Evolutionary conservation across 2,888 invertebrate species (phyloP).

Genomic region (Pachymerium ferrugineum): DNA sequence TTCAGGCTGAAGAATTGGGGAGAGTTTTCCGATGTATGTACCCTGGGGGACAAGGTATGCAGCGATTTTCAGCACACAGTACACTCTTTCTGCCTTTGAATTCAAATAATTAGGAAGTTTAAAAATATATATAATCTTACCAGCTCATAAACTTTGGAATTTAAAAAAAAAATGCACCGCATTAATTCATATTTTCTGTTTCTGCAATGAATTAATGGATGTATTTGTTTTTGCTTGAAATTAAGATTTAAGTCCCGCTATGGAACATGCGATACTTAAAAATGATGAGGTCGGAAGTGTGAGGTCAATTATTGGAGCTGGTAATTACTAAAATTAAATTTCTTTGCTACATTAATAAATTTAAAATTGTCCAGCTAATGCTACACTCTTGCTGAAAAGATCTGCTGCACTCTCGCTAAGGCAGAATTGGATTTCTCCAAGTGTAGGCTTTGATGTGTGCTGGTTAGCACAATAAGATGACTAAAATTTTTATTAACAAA

Average conservation of each 20-base stretch:
- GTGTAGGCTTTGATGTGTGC: neutral
- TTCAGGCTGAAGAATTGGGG: conserved; percentile 95
- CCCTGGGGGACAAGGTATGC: conserved; percentile 79
- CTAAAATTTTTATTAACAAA: too few species aligned
- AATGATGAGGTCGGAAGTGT: too few species aligned
- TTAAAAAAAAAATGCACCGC: neutral
- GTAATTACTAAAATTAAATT: conserved; percentile 10
- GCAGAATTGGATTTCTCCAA: neutral
- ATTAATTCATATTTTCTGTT: neutral
- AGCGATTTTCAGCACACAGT: conserved; percentile 16
- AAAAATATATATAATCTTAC: neutral
- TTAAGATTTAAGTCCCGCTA: conserved; percentile 1
- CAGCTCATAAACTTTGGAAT: neutral
- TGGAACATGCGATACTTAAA: conserved; percentile 5
- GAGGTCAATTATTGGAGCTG: conserved; percentile 2
- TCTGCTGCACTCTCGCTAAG: neutral
- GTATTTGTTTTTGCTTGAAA: conserved; percentile 2
- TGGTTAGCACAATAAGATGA: neutral
- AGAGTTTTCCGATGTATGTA: conserved; percentile 99
- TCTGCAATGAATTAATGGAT: neutral
- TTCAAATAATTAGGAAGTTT: neutral
- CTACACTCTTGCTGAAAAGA: neutral
- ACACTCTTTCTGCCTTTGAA: neutral
- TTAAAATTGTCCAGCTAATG: neutral
- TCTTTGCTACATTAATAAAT: neutral